Evolutionary conservation across 2,888 invertebrate species (phyloP).

Genomic region (Eupsilia transversa): DNA sequence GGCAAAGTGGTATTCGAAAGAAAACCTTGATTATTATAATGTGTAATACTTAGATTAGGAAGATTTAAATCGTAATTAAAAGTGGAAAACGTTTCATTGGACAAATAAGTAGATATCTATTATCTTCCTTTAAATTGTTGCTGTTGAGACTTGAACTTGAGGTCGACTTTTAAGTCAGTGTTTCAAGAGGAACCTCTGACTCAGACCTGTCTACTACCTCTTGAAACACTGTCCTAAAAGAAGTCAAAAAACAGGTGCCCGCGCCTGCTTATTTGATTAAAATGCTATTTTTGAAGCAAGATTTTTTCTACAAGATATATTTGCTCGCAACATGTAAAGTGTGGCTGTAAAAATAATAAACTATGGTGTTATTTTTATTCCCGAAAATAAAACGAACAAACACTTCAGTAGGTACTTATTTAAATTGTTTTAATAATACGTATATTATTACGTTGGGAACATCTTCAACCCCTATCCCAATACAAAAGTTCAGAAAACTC

Average conservation of each 20-base stretch:
- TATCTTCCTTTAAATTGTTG: background rate
- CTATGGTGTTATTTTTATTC: background rate
- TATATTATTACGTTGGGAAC: background rate
- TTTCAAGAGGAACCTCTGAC: background rate
- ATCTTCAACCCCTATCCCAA: constrained; percentile 23
- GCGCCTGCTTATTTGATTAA: background rate
- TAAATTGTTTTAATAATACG: background rate
- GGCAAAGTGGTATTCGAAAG: background rate
- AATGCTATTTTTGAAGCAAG: background rate
- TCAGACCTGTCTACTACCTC: no score
- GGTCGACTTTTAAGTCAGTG: background rate
- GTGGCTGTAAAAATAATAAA: background rate
- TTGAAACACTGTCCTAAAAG: no score
- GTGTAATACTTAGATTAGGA: background rate
- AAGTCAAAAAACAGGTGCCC: no score
- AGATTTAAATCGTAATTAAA: background rate
- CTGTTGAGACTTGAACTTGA: background rate
- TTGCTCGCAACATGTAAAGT: background rate
- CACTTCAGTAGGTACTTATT: background rate
- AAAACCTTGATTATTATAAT: background rate
- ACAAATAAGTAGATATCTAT: no score
- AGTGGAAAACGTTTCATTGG: background rate
- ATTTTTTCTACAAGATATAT: background rate
- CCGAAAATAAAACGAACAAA: background rate
- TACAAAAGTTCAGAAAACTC: constrained; percentile 32